Evolutionary conservation across 1,140 invertebrate species (phyloP), one percentile per base, ranked within the genome.

Genomic region (Riptortus pedestris): DNA sequence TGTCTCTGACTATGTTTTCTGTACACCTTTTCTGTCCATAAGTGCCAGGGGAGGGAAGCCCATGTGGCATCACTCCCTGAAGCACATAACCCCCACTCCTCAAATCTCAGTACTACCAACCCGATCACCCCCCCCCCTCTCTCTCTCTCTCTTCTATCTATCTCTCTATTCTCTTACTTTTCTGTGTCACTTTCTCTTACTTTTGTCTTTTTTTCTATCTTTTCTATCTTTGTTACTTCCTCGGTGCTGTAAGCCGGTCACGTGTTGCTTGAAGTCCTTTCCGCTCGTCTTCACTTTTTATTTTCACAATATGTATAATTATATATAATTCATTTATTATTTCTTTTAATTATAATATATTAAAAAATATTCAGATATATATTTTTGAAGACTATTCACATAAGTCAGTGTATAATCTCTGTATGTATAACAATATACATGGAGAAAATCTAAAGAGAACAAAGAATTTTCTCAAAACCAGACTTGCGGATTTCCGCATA

Each of bases 381-480:
- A n/a, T n/a, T n/a, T n/a, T n/a, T n/a, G n/a, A n/a, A n/a, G n/a
- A n/a, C n/a, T n/a, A n/a, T n/a, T n/a, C n/a, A n/a, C n/a, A n/a
- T n/a, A n/a, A n/a, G n/a, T n/a, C n/a, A n/a, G n/a, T 38, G 31
- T 14, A 38, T 38, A 38, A 38, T 38, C 14, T n/a, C n/a, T 38
- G 31, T 14, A 38, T 7, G 14, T 38, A 4, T 55, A 24, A 24
- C 18, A 55, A 24, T 27, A 4, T 24, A 55, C 18, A 55, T 24
- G 51, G 51, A 55, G 51, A 55, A 55, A 55, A 55, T 55, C 51
- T 55, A 65, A 55, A 67, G 62, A 67, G 66, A 67, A 67, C 66
- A 67, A 67, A 67, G 66, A 67, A 67, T 67, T 67, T 67, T 67
- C 66, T 67, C 63, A 65, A 58, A 38, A 59, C 24, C 63, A 59